Percentiles rank a stretch among this genome's conserved stretches.
These are phyloP conservation scores for Dendrolimus punctatus DNA, from an alignment of 1,140 invertebrate species.

Conservation along the genomic window DNA sequence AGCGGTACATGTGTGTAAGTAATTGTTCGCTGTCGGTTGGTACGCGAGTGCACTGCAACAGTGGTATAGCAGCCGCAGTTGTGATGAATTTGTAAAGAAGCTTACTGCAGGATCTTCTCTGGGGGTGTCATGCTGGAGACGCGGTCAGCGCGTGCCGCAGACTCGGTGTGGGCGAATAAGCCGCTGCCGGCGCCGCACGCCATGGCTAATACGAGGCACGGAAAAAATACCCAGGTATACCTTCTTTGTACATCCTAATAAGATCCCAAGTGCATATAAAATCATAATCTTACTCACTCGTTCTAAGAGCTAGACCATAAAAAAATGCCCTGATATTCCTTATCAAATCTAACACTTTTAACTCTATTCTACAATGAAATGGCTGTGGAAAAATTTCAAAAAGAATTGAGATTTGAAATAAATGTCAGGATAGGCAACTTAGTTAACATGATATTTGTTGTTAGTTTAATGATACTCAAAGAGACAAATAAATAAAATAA, in stretches of 20 bases:
- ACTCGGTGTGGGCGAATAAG: constrained; percentile 70
- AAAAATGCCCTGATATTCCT: too few species aligned
- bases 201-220: constrained; percentile 69
- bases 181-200: constrained; percentile 70
- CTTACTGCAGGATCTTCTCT: constrained; percentile 25
- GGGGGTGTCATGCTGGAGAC: constrained; percentile 71
- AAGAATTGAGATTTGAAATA: too few species aligned
- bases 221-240: constrained; percentile 62
- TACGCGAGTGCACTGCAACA: constrained; percentile 42
- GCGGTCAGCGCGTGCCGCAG: constrained; percentile 67
- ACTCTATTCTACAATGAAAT: too few species aligned
- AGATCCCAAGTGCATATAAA: background rate
- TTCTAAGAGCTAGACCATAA: too few species aligned
- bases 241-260: constrained; percentile 1
- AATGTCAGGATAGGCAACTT: too few species aligned
- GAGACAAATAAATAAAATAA: too few species aligned
- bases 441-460: too few species aligned
- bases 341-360: too few species aligned
- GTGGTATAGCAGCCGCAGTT: constrained; percentile 34
- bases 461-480: too few species aligned
- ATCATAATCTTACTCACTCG: too few species aligned
- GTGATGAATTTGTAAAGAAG: constrained; percentile 51
- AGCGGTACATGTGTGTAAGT: constrained; percentile 12
- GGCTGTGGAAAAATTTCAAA: too few species aligned
- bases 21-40: constrained; percentile 21